Percentiles rank a stretch among this genome's conserved stretches.
phyloP scores from a whole-genome alignment of 1,140 invertebrate species.

The Brachionus koreanus region DNA sequence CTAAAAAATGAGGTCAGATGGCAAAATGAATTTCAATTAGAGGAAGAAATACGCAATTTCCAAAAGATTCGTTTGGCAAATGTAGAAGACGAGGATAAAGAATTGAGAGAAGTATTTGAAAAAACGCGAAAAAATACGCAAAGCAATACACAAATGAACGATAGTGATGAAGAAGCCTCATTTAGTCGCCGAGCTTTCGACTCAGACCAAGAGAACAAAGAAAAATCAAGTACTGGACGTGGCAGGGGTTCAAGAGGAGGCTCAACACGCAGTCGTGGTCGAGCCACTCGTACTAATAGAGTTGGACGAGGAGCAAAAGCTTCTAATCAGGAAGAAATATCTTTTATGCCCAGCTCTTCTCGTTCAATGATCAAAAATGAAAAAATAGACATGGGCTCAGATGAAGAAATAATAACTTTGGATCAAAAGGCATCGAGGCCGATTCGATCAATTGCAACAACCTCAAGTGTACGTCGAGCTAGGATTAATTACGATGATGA shows the following conservation, averaged over 20 bases:
- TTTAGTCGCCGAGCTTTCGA: not conserved
- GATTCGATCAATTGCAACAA: not conserved
- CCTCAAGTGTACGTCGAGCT: conserved; percentile 4
- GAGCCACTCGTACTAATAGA: not conserved
- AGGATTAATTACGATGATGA: conserved; percentile 32
- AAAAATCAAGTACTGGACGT: not conserved
- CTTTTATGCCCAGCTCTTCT: not conserved
- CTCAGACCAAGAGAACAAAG: not conserved
- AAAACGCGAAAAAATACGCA: conserved; percentile 20
- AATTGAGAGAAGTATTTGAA: conserved; percentile 33
- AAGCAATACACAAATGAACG: not conserved
- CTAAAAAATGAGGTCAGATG: conserved; percentile 29
- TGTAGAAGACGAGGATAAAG: not conserved
- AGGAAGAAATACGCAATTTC: conserved; percentile 24
- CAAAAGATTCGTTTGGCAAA: conserved; percentile 17
- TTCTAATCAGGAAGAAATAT: not conserved
- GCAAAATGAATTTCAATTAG: conserved; percentile 33
- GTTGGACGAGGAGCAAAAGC: not conserved
- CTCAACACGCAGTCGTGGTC: not conserved
- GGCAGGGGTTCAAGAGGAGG: not conserved
- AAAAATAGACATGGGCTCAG: not conserved
- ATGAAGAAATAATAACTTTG: conserved; percentile 14
- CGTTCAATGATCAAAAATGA: not conserved
- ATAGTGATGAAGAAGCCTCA: not conserved
- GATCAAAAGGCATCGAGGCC: not conserved